These are phyloP conservation scores for Parthenolecanium corni DNA, from an alignment of 2,888 invertebrate species.

Conservation along the genomic window DNA sequence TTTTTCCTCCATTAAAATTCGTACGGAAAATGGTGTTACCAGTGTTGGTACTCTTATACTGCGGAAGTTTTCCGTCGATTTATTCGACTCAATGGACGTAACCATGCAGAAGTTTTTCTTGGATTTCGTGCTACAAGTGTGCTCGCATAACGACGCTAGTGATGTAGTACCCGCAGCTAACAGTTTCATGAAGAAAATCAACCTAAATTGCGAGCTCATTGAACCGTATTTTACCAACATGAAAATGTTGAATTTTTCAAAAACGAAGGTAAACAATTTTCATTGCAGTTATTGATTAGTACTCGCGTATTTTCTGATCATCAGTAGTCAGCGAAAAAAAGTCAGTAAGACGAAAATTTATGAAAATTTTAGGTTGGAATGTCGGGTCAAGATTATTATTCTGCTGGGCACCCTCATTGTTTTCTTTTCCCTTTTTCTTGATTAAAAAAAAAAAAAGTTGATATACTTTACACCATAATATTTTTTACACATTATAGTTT, in stretches of 20 bases:
- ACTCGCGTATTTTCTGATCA: too few relatives aligned
- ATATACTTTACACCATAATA: too few relatives aligned
- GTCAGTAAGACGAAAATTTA: too few relatives aligned
- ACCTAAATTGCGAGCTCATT: constrained; percentile 29
- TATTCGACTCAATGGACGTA: constrained; percentile 39
- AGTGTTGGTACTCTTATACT: constrained; percentile 35
- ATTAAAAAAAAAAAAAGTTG: too few relatives aligned
- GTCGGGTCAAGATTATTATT: too few relatives aligned
- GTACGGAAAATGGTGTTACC: background rate
- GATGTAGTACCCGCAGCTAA: constrained; percentile 30
- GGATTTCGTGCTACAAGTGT: constrained; percentile 27
- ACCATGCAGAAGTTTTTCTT: constrained; percentile 29
- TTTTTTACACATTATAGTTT: too few relatives aligned
- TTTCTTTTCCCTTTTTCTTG: too few relatives aligned
- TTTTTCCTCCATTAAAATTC: constrained; percentile 2
- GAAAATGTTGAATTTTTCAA: background rate
- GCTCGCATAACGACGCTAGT: constrained; percentile 22
- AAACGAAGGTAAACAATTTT: background rate
- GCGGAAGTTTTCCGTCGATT: constrained; percentile 39
- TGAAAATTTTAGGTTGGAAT: too few relatives aligned
- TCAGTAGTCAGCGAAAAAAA: too few relatives aligned
- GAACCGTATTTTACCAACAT: constrained; percentile 30
- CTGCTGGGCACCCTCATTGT: too few relatives aligned
- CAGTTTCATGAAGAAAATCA: constrained; percentile 31
- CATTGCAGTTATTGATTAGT: too few relatives aligned